Conservation (phyloP, 2,888 invertebrate species). For the Aspidapion aeneum region DNA sequence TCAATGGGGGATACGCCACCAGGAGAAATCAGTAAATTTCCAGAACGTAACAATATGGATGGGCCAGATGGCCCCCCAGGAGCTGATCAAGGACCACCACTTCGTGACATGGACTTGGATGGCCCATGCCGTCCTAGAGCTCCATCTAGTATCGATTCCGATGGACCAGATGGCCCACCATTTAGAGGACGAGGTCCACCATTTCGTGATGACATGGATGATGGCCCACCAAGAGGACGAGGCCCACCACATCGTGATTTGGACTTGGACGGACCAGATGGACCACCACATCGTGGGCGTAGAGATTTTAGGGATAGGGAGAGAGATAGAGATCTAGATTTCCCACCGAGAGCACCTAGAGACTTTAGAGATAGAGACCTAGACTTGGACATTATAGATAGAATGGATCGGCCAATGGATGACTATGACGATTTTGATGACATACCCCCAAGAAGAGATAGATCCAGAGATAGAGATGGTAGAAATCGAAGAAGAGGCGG, state of each 20-base stretch:
- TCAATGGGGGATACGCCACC: too few relatives aligned
- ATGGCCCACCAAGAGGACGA: slow-evolving; percentile 8
- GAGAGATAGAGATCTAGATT: not conserved
- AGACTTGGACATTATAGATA: not conserved
- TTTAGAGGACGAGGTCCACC: slow-evolving; percentile 44
- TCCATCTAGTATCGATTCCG: too few relatives aligned
- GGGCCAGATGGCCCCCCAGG: too few relatives aligned
- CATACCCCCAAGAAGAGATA: not conserved
- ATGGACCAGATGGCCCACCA: not conserved
- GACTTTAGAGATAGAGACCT: not conserved
- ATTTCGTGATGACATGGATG: slow-evolving; percentile 42
- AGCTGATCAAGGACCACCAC: too few relatives aligned
- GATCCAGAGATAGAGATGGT: not conserved
- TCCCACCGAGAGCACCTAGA: too few relatives aligned
- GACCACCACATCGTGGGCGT: not conserved
- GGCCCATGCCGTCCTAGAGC: too few relatives aligned
- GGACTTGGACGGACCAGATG: not conserved
- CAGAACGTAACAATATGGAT: too few relatives aligned
- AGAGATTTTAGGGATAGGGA: not conserved
- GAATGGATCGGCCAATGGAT: not conserved
- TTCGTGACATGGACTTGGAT: too few relatives aligned
- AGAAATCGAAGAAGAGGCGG: not conserved
- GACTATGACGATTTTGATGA: not conserved
- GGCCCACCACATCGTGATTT: not conserved
- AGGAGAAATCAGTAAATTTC: too few relatives aligned